Percentiles rank a stretch among this genome's conserved stretches.
phyloP scores from a whole-genome alignment of 2,797 vertebrate species.

The Premnoplex brunnescens region DNA sequence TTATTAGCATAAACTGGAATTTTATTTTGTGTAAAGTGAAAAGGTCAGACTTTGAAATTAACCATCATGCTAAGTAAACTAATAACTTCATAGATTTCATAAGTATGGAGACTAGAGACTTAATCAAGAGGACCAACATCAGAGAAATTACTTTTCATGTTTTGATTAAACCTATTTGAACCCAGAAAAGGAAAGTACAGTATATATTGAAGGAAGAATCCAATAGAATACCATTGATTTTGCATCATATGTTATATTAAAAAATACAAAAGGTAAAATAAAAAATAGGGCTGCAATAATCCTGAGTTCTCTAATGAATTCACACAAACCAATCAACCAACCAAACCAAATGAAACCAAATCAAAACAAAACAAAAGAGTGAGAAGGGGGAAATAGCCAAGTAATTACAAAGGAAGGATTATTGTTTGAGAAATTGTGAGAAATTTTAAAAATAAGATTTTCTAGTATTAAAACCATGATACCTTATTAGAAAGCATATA shows the following conservation, averaged over 20 bases:
- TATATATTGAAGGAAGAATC: neutral
- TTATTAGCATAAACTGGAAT: constrained; percentile 7
- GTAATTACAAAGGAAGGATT: neutral
- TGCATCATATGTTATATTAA: neutral
- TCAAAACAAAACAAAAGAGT: neutral
- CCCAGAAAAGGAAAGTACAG: constrained; percentile 3
- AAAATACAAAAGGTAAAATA: neutral
- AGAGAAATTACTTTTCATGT: constrained; percentile 49
- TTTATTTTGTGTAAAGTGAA: neutral
- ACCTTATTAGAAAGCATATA: neutral
- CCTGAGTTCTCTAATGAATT: neutral
- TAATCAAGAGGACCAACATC: constrained; percentile 38
- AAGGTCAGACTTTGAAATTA: constrained; percentile 46
- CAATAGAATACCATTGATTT: constrained; percentile 15
- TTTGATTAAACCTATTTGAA: constrained; percentile 51
- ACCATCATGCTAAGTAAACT: constrained; percentile 33
- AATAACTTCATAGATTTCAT: constrained; percentile 37
- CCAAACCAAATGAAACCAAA: too few species aligned
- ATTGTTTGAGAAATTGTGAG: neutral
- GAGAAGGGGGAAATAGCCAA: neutral
- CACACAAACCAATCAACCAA: too few species aligned
- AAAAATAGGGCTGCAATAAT: neutral
- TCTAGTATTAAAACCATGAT: neutral
- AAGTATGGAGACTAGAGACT: neutral
- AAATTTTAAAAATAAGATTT: neutral